phyloP scores from a whole-genome alignment of 30 jellyfish, hydroid and myxozoan genomes.

The Hydractinia symbiolongicarpus region DNA sequence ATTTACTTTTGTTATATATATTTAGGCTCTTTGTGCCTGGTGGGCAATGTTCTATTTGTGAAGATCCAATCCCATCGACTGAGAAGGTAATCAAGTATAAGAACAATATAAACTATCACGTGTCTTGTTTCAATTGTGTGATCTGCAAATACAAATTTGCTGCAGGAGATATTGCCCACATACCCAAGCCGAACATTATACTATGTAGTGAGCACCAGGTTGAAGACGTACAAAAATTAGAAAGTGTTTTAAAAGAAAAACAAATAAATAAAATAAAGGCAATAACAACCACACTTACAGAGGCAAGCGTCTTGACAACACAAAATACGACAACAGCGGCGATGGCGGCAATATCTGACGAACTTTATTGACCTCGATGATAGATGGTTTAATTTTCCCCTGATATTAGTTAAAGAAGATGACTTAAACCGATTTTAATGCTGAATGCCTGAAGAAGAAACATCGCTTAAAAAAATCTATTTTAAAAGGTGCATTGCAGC shows the following conservation, averaged over 20 bases:
- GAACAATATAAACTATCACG: constrained; percentile 17
- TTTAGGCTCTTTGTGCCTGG: constrained; percentile 31
- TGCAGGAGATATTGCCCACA: constrained; percentile 36
- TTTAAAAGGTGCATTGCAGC: too few relatives aligned
- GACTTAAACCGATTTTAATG: too few relatives aligned
- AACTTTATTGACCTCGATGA: too few relatives aligned
- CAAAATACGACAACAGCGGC: too few relatives aligned
- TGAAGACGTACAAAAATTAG: not conserved
- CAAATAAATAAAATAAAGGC: too few relatives aligned
- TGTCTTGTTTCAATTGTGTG: constrained; percentile 30
- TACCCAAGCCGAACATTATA: constrained; percentile 12
- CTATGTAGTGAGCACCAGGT: constrained; percentile 12
- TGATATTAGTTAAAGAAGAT: too few relatives aligned
- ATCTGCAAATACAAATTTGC: constrained; percentile 24
- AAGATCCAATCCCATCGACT: constrained; percentile 28
- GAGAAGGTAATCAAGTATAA: constrained; percentile 37
- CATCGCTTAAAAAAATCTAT: too few relatives aligned
- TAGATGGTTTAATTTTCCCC: too few relatives aligned
- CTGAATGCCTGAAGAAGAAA: too few relatives aligned
- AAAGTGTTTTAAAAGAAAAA: not conserved
- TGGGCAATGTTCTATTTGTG: constrained; percentile 39
- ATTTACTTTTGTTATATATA: not conserved
- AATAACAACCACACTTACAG: too few relatives aligned
- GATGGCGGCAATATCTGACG: too few relatives aligned
- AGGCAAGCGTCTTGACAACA: too few relatives aligned